A percentile compares a stretch with the other conserved stretches of the same genome.
Conservation (phyloP, 2,888 invertebrate species). For the Dorcus parallelipipedus region DNA sequence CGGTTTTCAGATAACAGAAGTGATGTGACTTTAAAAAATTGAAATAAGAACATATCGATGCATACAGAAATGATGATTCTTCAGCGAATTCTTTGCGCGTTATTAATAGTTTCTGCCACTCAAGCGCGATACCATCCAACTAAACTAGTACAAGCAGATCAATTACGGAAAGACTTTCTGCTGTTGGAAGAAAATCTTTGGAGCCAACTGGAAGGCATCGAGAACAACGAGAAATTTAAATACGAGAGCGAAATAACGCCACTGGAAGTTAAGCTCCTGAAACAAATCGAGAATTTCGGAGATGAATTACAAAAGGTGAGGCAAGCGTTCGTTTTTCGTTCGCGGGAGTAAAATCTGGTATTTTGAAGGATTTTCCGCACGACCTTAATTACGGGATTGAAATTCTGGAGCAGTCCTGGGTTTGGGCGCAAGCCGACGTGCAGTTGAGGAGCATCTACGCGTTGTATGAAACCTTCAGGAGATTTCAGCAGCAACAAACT, state of each 20-base stretch:
- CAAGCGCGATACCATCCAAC: neutral
- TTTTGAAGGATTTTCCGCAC: constrained; percentile 30
- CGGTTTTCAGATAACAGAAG: too few species aligned
- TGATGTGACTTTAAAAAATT: too few species aligned
- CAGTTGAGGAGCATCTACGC: constrained; percentile 63
- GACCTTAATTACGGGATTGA: constrained; percentile 31
- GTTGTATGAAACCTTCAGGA: constrained; percentile 64
- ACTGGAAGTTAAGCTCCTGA: constrained; percentile 57
- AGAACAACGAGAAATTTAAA: constrained; percentile 22
- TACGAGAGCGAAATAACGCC: constrained; percentile 28
- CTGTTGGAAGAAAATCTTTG: constrained; percentile 55
- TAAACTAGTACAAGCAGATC: constrained; percentile 50
- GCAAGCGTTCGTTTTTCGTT: neutral
- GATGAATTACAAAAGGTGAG: constrained; percentile 50
- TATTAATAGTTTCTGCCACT: too few species aligned
- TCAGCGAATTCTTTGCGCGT: too few species aligned
- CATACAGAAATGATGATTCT: too few species aligned
- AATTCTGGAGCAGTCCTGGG: constrained; percentile 53
- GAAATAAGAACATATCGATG: too few species aligned
- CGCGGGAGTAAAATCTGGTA: neutral
- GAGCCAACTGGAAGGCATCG: constrained; percentile 30
- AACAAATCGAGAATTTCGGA: constrained; percentile 56
- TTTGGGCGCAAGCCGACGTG: constrained; percentile 61
- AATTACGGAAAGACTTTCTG: constrained; percentile 58
- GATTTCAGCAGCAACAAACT: constrained; percentile 53